Evolutionary conservation across 2,797 vertebrate genomes (phyloP), one percentile per base, ranked within the genome.

Genomic region (Ctenopoma multispine): DNA sequence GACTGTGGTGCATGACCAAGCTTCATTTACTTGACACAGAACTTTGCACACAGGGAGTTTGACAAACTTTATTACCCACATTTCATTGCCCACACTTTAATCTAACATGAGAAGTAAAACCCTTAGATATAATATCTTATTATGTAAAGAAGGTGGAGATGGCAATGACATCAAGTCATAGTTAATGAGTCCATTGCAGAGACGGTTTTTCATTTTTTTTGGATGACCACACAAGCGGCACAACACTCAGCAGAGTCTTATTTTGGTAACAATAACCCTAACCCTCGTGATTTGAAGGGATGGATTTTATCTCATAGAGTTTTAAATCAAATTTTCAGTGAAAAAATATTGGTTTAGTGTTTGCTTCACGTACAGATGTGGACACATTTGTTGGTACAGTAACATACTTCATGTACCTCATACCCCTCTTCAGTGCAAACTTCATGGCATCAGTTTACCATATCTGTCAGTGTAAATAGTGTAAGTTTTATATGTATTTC

Each of bases 101-200:
- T 65, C 14, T 65, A 54, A 71, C 63, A 58, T 38, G 49, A 60
- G 64, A 43, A n/a, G 46, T 54, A 49, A 81, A 69, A 21, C 53
- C 20, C 41, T 20, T 61, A 24, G 53, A 69, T 44, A 50, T 54
- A 17, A 54, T 51, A 18, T 72, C 41, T 69, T 34, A 54, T 53
- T 21, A 44, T 59, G 36, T 44, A 38, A 24, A 53, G 50, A 10
- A 57, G 18, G 31, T 23, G 47, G 34, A 15, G 49, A n/a, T 21
- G 21, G 51, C 36, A 34, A 64, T 57, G 50, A 53, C 54, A 17
- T 69, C 54, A 21, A 66, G 47, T 57, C 27, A 69, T 36, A 51
- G 29, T 40, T 61, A 34, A 20, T 61, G 46, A 61, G 48, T 51
- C 2, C 14, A 54, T 36, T 40, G 27, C 31, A 23, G 23, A 61